Evolutionary conservation across 2,888 invertebrate species (phyloP), one percentile per base, ranked within the genome.

Genomic region (Frankliniella fusca): DNA sequence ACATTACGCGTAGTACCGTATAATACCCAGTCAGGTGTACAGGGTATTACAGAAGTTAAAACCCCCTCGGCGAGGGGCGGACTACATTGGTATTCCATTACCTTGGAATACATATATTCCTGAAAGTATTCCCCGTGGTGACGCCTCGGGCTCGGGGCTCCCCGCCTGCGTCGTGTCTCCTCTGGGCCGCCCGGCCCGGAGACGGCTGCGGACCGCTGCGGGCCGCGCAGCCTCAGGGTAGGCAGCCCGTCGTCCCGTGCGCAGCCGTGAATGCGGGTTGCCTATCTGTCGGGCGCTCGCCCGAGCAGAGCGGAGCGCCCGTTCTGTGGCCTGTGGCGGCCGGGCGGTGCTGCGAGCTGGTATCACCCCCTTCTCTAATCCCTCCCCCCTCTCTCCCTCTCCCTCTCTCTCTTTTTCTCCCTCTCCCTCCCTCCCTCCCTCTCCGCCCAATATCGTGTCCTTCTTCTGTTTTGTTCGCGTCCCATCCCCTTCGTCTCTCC

Each of bases 351-450:
- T 38, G 38, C 2, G 38, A 61, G 20, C 1, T 15, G 61, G 54
- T 54, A 9, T 18, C 3, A 18, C 2, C 54, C 54, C 54, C 54
- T 9, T 50, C 50, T 65, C 65, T 65, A n/a, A n/a, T 65, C 65
- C n/a, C 65, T 12, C 65, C n/a, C 65, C n/a, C n/a, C 65, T 65
- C 65, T 65, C 65, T 65, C 20, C 65, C n/a, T n/a, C n/a, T n/a
- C n/a, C 65, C 65, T 65, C 65, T n/a, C 65, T 65, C 65, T 65
- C 65, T n/a, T 9, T 54, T 18, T 54, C 65, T 65, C 65, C n/a
- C 65, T n/a, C n/a, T 65, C 65, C 2, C 65, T 2, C 65, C n/a
- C 20, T 65, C 65, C 8, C 65, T 65, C n/a, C 8, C 65, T 54
- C 54, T 54, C 54, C 15, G 10, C 15, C 20, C 20, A 11, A 7